A percentile compares a stretch with the other conserved stretches of the same genome.
phyloP scores from a whole-genome alignment of 1,140 invertebrate genomes.

The Bombus confusus region DNA sequence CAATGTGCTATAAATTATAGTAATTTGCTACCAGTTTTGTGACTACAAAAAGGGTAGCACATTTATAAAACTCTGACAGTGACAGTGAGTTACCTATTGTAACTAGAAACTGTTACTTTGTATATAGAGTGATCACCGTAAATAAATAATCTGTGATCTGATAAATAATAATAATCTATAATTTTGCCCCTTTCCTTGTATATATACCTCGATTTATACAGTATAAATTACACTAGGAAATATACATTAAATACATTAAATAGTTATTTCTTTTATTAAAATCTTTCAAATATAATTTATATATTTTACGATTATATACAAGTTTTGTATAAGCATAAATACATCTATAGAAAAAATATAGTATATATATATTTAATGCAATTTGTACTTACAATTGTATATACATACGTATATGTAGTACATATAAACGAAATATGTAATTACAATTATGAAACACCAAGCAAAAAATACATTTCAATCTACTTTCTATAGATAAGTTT shows the following conservation, averaged over 20 bases:
- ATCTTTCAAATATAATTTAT: background rate
- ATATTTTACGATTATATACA: constrained; percentile 28
- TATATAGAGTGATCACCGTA: constrained; percentile 74
- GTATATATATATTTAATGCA: background rate
- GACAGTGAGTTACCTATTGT: constrained; percentile 63
- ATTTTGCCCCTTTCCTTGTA: background rate
- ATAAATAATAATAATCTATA: constrained; percentile 38
- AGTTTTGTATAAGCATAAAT: constrained; percentile 5
- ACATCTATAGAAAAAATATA: constrained; percentile 14
- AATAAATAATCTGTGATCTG: constrained; percentile 63
- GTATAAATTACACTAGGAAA: background rate
- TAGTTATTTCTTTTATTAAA: constrained; percentile 9
- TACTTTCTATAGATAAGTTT: background rate
- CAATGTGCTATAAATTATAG: constrained; percentile 45
- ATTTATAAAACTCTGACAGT: constrained; percentile 42
- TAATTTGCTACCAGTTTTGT: constrained; percentile 22
- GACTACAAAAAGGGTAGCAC: constrained; percentile 35
- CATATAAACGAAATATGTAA: background rate
- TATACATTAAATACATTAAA: background rate
- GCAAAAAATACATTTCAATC: background rate
- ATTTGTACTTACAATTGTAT: constrained; percentile 3
- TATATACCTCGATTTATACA: background rate
- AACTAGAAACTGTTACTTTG: constrained; percentile 68
- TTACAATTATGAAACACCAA: background rate
- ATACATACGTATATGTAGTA: background rate